A percentile compares a stretch with the other conserved stretches of the same genome.
Conservation (phyloP, 2,888 invertebrate species). For the Callimorpha dominula region DNA sequence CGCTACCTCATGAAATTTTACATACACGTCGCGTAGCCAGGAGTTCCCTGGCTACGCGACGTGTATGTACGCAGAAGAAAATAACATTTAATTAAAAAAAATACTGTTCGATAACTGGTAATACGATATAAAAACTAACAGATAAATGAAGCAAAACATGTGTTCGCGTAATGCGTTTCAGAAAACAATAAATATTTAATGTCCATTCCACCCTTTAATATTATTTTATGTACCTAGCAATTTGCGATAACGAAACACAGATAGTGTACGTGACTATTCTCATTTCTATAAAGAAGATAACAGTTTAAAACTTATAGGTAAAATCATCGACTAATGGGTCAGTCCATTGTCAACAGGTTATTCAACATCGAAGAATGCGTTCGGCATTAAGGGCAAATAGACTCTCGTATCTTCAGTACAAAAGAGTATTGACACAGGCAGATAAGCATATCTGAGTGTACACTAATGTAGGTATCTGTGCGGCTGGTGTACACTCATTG, state of each 20-base stretch:
- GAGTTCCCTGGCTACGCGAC: too few relatives aligned
- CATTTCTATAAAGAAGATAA: conserved; percentile 62
- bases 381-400: conserved; percentile 82
- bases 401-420: conserved; percentile 82
- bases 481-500: conserved; percentile 80
- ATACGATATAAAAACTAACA: too few relatives aligned
- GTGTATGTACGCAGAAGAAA: too few relatives aligned
- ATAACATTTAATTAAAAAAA: too few relatives aligned
- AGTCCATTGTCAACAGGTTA: conserved; percentile 74
- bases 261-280: conserved; percentile 54
- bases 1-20: too few relatives aligned
- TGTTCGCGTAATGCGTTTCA: neutral
- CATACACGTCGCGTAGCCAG: too few relatives aligned
- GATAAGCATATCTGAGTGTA: conserved; percentile 82
- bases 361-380: conserved; percentile 80
- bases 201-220: conserved; percentile 12
- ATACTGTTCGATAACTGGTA: too few relatives aligned
- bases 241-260: conserved; percentile 52
- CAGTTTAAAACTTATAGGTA: conserved; percentile 54
- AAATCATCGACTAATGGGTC: conserved; percentile 74
- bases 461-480: conserved; percentile 77
- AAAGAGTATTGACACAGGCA: conserved; percentile 84
- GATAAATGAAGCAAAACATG: neutral
- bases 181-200: conserved; percentile 27
- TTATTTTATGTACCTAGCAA: conserved; percentile 52